Evolutionary conservation across 2,113 vertebrate genomes (phyloP).

Genomic region (Poecilia latipinna): DNA sequence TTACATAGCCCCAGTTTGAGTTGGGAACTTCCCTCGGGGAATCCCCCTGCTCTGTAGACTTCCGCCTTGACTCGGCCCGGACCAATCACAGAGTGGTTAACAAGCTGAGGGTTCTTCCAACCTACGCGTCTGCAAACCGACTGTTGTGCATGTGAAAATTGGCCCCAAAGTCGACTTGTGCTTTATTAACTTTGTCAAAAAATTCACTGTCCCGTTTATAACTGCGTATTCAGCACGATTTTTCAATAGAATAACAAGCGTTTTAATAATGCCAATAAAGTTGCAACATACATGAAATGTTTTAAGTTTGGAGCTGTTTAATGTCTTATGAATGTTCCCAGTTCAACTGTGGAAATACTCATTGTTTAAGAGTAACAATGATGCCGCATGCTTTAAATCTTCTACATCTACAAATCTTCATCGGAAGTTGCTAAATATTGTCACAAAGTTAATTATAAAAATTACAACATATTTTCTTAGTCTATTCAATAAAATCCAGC

Average conservation of each 20-base stretch:
- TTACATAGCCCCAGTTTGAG: slow-evolving; percentile 75
- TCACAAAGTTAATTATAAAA: too few relatives aligned
- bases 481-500: too few relatives aligned
- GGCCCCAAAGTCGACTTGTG: slow-evolving; percentile 34
- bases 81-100: slow-evolving; percentile 76
- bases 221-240: neutral
- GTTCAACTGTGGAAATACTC: neutral
- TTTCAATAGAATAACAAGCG: neutral
- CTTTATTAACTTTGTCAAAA: slow-evolving; percentile 25
- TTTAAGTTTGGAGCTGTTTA: too few relatives aligned
- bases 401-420: too few relatives aligned
- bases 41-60: slow-evolving; percentile 80
- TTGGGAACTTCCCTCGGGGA: slow-evolving; percentile 89
- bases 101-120: slow-evolving; percentile 70
- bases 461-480: too few relatives aligned
- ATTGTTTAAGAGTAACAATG: too few relatives aligned
- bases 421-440: too few relatives aligned
- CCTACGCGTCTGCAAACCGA: slow-evolving; percentile 69
- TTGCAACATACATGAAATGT: neutral
- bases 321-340: neutral
- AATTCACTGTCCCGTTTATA: neutral
- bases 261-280: neutral
- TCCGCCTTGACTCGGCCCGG: slow-evolving; percentile 72
- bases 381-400: too few relatives aligned
- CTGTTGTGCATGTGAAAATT: slow-evolving; percentile 54